phyloP scores from a whole-genome alignment of 2,113 vertebrate genomes.

The Protobothrops flavoviridis region DNA sequence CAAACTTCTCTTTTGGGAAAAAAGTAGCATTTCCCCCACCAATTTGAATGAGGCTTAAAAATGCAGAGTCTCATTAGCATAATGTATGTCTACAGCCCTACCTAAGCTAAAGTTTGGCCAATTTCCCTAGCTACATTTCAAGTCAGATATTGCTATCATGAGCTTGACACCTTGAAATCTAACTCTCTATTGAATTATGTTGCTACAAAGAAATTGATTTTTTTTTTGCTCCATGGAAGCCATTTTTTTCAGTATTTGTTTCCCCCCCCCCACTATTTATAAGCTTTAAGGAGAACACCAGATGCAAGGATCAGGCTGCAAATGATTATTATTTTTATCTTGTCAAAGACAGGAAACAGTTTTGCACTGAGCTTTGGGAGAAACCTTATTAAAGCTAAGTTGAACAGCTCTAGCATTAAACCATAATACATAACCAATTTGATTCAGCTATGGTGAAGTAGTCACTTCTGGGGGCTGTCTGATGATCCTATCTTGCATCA shows the following conservation, averaged over 20 bases:
- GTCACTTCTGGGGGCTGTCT: not conserved
- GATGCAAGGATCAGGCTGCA: not conserved
- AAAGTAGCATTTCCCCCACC: not conserved
- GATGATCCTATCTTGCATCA: not conserved
- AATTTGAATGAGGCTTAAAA: not conserved
- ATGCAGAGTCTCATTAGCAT: not conserved
- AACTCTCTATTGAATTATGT: not conserved
- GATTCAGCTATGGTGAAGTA: not conserved
- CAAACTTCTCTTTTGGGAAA: not conserved
- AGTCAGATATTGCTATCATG: not conserved
- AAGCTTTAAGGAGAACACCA: not conserved
- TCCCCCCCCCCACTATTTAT: not conserved
- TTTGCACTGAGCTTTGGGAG: not conserved
- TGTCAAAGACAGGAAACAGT: conserved; percentile 16
- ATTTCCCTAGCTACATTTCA: not conserved
- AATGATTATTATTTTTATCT: conserved; percentile 1
- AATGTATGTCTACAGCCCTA: not conserved
- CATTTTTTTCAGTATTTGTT: too few species aligned
- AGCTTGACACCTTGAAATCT: not conserved
- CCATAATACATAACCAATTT: not conserved
- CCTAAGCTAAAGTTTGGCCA: not conserved
- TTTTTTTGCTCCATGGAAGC: not conserved
- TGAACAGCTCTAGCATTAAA: not conserved
- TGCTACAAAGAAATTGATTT: not conserved
- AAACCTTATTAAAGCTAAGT: not conserved